Evolutionary conservation across 2,888 invertebrate genomes (phyloP).

Genomic region (Trachelus iudaicus): DNA sequence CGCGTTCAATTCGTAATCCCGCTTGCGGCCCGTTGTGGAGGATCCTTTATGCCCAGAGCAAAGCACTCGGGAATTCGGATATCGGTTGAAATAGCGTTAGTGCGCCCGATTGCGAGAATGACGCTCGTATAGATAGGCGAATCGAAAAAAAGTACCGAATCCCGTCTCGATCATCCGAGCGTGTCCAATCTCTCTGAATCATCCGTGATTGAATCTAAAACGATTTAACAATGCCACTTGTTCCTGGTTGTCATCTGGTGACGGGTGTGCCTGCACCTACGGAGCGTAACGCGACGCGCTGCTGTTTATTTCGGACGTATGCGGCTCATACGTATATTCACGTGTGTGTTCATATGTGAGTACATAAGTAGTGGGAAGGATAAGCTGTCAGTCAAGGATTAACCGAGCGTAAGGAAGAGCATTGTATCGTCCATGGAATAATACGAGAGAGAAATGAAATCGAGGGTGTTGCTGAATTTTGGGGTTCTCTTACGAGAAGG

Average conservation of each 20-base stretch:
- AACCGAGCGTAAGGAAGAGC: constrained; percentile 57
- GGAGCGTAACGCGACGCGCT: constrained; percentile 44
- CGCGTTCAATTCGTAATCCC: neutral
- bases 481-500: constrained; percentile 19
- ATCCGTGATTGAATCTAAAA: constrained; percentile 44
- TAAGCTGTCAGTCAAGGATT: constrained; percentile 59
- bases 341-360: neutral
- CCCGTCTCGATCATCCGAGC: constrained; percentile 20
- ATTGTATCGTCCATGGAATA: constrained; percentile 52
- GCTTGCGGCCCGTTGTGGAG: neutral
- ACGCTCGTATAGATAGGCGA: neutral
- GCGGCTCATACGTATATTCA: constrained; percentile 2
- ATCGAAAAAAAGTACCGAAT: constrained; percentile 1
- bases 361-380: neutral
- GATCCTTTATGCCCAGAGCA: neutral
- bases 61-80: neutral
- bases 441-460: constrained; percentile 54
- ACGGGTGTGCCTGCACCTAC: constrained; percentile 40
- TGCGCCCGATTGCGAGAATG: neutral
- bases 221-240: constrained; percentile 61
- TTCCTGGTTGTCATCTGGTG: constrained; percentile 46
- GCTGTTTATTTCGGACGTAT: constrained; percentile 45
- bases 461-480: constrained; percentile 40
- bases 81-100: neutral
- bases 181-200: constrained; percentile 42